A percentile compares a stretch with the other conserved stretches of the same genome.
Conservation (phyloP, 2,113 vertebrate species). For the Pygoscelis adeliae region DNA sequence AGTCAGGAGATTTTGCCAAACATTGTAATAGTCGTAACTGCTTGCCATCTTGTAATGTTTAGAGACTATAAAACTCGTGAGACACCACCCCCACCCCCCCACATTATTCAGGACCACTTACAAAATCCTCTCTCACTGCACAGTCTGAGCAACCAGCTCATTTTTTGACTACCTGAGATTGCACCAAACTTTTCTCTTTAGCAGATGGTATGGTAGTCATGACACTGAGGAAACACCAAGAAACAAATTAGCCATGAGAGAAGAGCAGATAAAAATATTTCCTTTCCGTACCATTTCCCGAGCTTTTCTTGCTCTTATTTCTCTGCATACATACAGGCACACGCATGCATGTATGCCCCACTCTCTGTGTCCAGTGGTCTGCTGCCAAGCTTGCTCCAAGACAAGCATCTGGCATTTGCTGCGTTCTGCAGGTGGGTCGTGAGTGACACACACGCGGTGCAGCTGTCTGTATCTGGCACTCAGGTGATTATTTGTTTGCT, state of each 20-base stretch:
- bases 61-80: background rate
- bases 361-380: background rate
- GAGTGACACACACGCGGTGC: background rate
- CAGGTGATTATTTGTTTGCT: constrained; percentile 44
- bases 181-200: background rate
- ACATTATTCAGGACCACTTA: background rate
- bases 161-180: background rate
- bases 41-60: background rate
- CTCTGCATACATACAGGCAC: background rate
- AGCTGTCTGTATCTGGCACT: constrained; percentile 45
- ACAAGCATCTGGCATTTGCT: constrained; percentile 34
- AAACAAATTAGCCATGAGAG: background rate
- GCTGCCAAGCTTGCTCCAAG: background rate
- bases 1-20: background rate
- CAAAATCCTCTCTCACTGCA: background rate
- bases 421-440: background rate
- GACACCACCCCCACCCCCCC: background rate
- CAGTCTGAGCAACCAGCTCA: background rate
- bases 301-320: background rate
- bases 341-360: rapidly evolving
- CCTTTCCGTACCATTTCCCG: background rate
- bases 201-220: background rate
- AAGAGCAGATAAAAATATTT: background rate
- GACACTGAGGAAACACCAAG: background rate
- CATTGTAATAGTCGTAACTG: background rate